Evolutionary conservation across 2,888 invertebrate species (phyloP), one percentile per base, ranked within the genome.

Genomic region (Resseliella maxima): DNA sequence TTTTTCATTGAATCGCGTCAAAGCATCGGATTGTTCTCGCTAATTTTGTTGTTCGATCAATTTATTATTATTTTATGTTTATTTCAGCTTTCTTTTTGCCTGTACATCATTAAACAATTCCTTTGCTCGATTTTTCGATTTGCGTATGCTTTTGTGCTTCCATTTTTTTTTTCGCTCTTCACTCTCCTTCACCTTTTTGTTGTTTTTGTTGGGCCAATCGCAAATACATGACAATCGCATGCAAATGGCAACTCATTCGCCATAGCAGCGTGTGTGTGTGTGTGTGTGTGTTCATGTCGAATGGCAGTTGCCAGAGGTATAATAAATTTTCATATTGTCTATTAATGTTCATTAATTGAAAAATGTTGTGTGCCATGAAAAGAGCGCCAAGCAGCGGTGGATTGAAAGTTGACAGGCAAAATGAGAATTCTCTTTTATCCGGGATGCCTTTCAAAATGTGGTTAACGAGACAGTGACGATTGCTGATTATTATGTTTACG

Each of bases 321-420:
- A 85, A 85, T 85, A 85, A 54, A 85, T 85, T 85, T 85, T 85
- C 85, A 85, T 85, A 85, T 85, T 85, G 85, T 85, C 85, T 85
- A 54, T 85, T 54, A 83, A 85, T 85, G 85, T 85, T 85, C 85
- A 46, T 85, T 85, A 85, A 85, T 85, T 85, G 41, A 85, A 83
- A 83, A 85, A 45, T 85, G 45, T 85, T 27, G 27, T 41, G 41
- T 50, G 85, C 41, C 31, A 18, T 85, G 85, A 83, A 83, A 64
- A 38, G n/a, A 27, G 41, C 83, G 41, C 15, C 36, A 5, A 36
- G 38, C 5, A 12, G 46, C 18, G 46, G 46, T 50, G 46, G 72
- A 72, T 72, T 72, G 72, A 72, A 72, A 72, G 72, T 72, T 72
- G 72, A 72, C 72, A 72, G 27, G 50, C 50, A 10, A 2, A 2